These are phyloP conservation scores for Meloidogyne hapla DNA, from an alignment of 1,140 invertebrate species.

Conservation along the genomic window DNA sequence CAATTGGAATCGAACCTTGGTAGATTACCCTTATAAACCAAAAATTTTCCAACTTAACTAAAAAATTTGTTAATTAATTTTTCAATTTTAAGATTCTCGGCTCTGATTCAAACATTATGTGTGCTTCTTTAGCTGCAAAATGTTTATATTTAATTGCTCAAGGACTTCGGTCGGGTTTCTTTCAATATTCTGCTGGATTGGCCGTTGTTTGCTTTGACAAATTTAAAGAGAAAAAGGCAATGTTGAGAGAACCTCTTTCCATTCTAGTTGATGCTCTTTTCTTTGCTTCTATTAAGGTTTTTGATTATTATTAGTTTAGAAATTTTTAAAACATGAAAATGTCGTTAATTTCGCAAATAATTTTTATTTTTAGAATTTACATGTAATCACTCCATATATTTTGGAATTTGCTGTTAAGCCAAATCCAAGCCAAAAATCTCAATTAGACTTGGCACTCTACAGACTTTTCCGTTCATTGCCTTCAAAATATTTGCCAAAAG, in stretches of 20 bases:
- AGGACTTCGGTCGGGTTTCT: constrained; percentile 84
- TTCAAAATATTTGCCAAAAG: constrained; percentile 31
- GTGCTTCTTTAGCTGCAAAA: constrained; percentile 82
- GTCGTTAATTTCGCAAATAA: too few relatives aligned
- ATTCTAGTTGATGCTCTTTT: constrained; percentile 78
- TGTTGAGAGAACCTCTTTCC: constrained; percentile 69
- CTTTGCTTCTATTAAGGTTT: constrained; percentile 31
- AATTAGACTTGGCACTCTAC: constrained; percentile 40
- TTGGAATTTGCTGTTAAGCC: constrained; percentile 73
- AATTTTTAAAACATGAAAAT: constrained; percentile 2
- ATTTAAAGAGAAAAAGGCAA: constrained; percentile 92
- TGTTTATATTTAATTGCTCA: constrained; percentile 78
- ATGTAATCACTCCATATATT: constrained; percentile 81
- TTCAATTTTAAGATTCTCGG: constrained; percentile 67
- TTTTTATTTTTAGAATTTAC: constrained; percentile 70
- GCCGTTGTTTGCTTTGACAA: constrained; percentile 83
- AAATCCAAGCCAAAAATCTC: constrained; percentile 39
- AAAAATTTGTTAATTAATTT: background rate
- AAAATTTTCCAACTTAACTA: background rate
- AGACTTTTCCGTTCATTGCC: constrained; percentile 32
- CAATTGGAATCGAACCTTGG: too few relatives aligned
- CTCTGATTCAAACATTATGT: constrained; percentile 92
- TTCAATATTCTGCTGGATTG: constrained; percentile 74
- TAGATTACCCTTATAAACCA: too few relatives aligned
- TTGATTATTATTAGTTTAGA: background rate